Percentiles rank a stretch among this genome's conserved stretches.
phyloP scores from a whole-genome alignment of 2,113 vertebrate genomes.

The Sinosuthora webbiana region DNA sequence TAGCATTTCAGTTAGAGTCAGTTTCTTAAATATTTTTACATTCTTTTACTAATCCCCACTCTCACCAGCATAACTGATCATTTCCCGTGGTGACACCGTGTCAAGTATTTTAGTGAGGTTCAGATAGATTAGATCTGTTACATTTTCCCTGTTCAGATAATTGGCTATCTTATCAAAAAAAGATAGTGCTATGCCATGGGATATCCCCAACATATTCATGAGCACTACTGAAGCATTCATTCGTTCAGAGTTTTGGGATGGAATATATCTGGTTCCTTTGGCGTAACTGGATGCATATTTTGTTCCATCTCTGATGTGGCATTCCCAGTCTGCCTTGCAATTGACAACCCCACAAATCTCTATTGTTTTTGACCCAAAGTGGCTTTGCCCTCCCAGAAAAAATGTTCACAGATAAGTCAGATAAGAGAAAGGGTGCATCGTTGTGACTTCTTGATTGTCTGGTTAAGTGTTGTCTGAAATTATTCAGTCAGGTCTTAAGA shows the following conservation, averaged over 20 bases:
- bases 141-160: background rate
- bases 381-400: background rate
- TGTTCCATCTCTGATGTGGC: background rate
- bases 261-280: background rate
- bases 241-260: background rate
- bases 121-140: background rate
- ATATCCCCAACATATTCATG: background rate
- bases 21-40: conserved; percentile 6
- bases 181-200: background rate
- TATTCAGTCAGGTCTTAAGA: background rate
- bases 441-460: background rate
- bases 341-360: background rate
- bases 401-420: background rate
- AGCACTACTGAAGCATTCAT: background rate
- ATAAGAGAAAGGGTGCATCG: background rate
- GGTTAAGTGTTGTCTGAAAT: background rate
- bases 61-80: background rate
- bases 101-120: conserved; percentile 7
- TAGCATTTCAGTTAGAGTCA: background rate
- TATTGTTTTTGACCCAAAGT: background rate
- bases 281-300: background rate
- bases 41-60: conserved; percentile 22
- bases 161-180: background rate
- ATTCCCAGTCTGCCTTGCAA: background rate
- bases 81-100: background rate